Conservation (phyloP, 2,888 invertebrate species). For the Aleiodes testaceus region DNA sequence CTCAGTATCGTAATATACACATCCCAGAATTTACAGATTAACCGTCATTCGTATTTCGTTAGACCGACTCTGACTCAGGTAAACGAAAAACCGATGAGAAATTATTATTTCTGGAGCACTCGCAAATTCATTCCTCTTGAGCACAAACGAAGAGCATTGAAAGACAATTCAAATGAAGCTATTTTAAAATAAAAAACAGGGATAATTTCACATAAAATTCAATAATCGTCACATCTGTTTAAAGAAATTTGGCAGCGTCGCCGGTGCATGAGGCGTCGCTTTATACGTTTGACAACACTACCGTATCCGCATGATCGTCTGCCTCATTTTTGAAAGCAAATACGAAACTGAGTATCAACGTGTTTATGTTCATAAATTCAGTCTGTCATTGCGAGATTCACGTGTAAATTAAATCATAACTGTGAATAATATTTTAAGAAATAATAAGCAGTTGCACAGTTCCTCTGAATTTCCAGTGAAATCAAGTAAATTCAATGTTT, state of each 20-base stretch:
- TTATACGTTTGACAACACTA: conserved; percentile 9
- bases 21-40: conserved; percentile 3
- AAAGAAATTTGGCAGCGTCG: conserved; percentile 6
- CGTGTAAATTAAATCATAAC: background rate
- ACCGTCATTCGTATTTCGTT: background rate
- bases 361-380: background rate
- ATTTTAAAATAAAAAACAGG: background rate
- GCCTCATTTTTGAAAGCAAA: no score
- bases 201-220: background rate
- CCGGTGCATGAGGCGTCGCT: background rate
- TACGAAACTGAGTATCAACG: no score
- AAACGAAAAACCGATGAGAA: background rate
- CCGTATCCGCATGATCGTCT: conserved; percentile 12
- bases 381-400: background rate
- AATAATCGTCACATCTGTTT: conserved; percentile 46
- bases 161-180: no score
- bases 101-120: background rate
- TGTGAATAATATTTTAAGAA: background rate
- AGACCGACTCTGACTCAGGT: background rate
- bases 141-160: background rate
- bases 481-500: background rate
- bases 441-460: background rate
- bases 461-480: background rate
- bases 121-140: background rate
- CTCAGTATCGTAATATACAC: background rate